Evolutionary conservation across 2,113 vertebrate genomes (phyloP), one percentile per base, ranked within the genome.

Genomic region (Corythornis vintsioides): DNA sequence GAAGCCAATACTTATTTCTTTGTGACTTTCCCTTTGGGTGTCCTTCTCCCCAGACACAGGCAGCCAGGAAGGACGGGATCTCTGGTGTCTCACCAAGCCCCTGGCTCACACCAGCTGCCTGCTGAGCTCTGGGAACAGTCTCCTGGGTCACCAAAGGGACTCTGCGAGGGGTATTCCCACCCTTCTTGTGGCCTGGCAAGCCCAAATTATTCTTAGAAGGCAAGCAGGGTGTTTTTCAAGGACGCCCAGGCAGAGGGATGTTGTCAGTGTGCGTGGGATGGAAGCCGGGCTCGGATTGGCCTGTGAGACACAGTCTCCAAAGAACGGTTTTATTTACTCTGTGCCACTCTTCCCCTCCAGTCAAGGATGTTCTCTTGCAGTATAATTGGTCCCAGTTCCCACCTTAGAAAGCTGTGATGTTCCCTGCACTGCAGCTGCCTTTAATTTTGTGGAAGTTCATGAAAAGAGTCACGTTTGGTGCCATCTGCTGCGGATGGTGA

Each of bases 341-440:
- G 6, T 83, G 88, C 82, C 92, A 26, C 75, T 92, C 93, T 90
- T 84, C 88, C 84, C 88, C 90, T 93, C 86, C 83, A 92, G 92
- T 89, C 94, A 90, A 73, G 89, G 94, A 93, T 95, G 94, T 93
- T 94, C 94, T 94, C 81, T 87, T 52, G 89, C 94, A 89, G 9
- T 18, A 43, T 90, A 96, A 94, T 89, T 89, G 91, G 91, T 95
- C 95, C 95, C 95, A 95, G 89, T 66, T 83, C 89, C 91, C 89
- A 89, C 91, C 87, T 89, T 76, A 85, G 89, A 19, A 70, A 83
- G 80, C 92, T 82, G 48, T 70, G 81, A 92, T 93, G 86, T 90
- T 92, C 94, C 35, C 55, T 56, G 59, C 59, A 2, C 55, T 63
- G 86, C 81, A 75, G 81, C 94, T 96, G 89, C 81, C 91, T 94